phyloP scores from a whole-genome alignment of 2,797 vertebrate genomes.

The Typhlichthys subterraneus region DNA sequence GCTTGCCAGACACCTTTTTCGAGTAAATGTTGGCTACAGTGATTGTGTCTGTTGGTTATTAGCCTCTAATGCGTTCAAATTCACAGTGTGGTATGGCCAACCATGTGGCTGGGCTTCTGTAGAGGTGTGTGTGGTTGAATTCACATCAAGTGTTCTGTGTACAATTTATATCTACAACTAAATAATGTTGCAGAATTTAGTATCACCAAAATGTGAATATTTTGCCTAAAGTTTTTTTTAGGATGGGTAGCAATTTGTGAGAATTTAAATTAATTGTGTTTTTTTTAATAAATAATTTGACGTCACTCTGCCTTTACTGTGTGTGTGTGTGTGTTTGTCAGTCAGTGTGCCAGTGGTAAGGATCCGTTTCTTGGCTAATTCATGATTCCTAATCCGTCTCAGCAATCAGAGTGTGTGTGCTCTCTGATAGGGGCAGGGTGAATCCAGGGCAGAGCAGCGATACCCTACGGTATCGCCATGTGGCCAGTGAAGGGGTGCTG shows the following conservation, averaged over 20 bases:
- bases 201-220: constrained; percentile 22
- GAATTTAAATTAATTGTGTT: constrained; percentile 58
- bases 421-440: constrained; percentile 50
- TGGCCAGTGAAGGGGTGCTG: constrained; percentile 65
- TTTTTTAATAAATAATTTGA: constrained; percentile 37
- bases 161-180: constrained; percentile 41
- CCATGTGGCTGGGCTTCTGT: constrained; percentile 40
- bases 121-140: constrained; percentile 59
- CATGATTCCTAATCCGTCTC: constrained; percentile 61
- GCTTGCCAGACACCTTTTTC: neutral
- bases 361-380: constrained; percentile 57
- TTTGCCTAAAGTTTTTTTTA: constrained; percentile 59
- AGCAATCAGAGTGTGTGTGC: constrained; percentile 60
- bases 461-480: constrained; percentile 52
- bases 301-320: constrained; percentile 44
- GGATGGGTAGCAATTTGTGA: constrained; percentile 41
- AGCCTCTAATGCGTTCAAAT: constrained; percentile 35
- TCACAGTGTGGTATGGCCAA: constrained; percentile 39
- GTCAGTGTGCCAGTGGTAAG: constrained; percentile 42
- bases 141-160: constrained; percentile 64
- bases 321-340: constrained; percentile 40
- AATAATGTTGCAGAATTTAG: constrained; percentile 57
- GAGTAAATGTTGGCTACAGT: constrained; percentile 26
- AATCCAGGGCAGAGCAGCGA: constrained; percentile 46
- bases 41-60: constrained; percentile 22